These are phyloP conservation scores for Sminthurides bifidus DNA, from an alignment of 1,140 invertebrate species.

Conservation along the genomic window DNA sequence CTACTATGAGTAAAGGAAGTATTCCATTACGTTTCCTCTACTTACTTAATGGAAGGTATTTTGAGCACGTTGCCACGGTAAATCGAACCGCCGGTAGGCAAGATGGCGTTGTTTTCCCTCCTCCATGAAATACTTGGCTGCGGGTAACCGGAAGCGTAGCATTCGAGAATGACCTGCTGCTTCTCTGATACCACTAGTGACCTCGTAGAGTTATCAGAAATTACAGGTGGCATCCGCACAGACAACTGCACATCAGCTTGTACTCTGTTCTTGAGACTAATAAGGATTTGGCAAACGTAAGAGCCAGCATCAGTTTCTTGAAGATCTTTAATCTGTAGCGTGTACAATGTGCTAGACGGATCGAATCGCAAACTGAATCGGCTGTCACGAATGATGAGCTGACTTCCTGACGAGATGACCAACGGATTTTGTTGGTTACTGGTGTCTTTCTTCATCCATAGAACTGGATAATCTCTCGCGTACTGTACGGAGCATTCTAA, in stretches of 20 bases:
- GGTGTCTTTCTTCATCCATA: conserved; percentile 63
- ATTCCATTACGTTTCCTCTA: not conserved
- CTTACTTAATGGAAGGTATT: conserved; percentile 44
- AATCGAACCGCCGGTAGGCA: conserved; percentile 75
- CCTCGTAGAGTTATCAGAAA: conserved; percentile 82
- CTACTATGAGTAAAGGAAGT: not conserved
- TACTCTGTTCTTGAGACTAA: conserved; percentile 62
- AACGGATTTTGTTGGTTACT: conserved; percentile 45
- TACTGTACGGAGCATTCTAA: conserved; percentile 81
- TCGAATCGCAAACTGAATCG: conserved; percentile 74
- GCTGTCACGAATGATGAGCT: conserved; percentile 71
- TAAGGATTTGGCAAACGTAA: conserved; percentile 75
- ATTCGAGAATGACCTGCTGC: conserved; percentile 65
- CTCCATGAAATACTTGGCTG: conserved; percentile 75
- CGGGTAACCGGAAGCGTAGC: conserved; percentile 67
- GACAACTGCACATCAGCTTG: conserved; percentile 69
- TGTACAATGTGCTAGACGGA: conserved; percentile 61
- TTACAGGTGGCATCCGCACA: conserved; percentile 73
- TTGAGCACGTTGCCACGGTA: conserved; percentile 74
- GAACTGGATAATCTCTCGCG: conserved; percentile 65
- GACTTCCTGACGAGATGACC: conserved; percentile 59
- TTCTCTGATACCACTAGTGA: conserved; percentile 71
- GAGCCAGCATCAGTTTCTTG: conserved; percentile 83
- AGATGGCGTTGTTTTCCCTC: conserved; percentile 79
- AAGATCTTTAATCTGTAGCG: conserved; percentile 78